These are phyloP conservation scores for Tetrao urogallus DNA, from an alignment of 2,113 vertebrate genomes.

Conservation along the genomic window DNA sequence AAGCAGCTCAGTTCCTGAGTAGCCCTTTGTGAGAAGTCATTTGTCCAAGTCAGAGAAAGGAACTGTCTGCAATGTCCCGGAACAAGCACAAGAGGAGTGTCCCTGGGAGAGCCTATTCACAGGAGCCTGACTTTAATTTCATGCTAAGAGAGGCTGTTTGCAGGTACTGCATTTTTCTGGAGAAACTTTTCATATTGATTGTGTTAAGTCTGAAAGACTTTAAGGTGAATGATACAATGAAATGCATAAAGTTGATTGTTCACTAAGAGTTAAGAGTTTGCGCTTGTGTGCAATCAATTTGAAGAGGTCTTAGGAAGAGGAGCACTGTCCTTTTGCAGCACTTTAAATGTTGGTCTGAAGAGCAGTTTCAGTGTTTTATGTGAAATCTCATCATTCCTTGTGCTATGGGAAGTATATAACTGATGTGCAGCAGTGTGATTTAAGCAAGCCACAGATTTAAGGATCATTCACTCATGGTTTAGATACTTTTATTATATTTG, in stretches of 20 bases:
- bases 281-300: constrained; percentile 13
- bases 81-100: constrained; percentile 37
- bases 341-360: neutral
- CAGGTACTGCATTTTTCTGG: constrained; percentile 74
- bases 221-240: constrained; percentile 36
- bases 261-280: constrained; percentile 10
- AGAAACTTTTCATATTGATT: constrained; percentile 21
- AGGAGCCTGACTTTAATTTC: constrained; percentile 49
- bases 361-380: constrained; percentile 20
- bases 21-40: constrained; percentile 61
- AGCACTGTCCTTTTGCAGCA: neutral
- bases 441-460: constrained; percentile 63
- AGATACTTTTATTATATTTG: constrained; percentile 42
- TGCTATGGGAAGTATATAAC: neutral
- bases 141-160: constrained; percentile 72
- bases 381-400: constrained; percentile 18
- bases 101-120: constrained; percentile 21
- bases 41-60: constrained; percentile 60
- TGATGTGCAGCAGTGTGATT: constrained; percentile 54
- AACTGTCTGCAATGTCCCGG: constrained; percentile 65
- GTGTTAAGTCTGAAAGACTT: constrained; percentile 36
- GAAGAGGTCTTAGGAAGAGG: constrained; percentile 18
- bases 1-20: constrained; percentile 51
- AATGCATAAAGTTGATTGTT: constrained; percentile 23
- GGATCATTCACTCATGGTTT: constrained; percentile 44